phyloP scores from a whole-genome alignment of 2,113 vertebrate species.

The Malaclemys terrapin region DNA sequence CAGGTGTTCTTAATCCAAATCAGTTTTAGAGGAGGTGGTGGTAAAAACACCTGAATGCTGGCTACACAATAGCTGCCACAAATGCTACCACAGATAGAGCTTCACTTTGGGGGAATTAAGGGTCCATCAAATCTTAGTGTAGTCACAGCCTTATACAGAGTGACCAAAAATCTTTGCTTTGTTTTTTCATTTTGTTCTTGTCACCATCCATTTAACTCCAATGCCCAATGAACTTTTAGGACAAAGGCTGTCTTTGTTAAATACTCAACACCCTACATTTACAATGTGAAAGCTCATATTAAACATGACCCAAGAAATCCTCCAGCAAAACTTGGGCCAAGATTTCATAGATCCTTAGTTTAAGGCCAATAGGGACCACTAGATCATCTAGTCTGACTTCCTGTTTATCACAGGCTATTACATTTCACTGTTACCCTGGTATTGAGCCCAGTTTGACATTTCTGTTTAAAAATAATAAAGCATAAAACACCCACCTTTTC shows the following conservation, averaged over 20 bases:
- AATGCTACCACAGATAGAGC: neutral
- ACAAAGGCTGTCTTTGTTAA: neutral
- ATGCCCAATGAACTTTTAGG: neutral
- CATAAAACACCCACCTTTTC: neutral
- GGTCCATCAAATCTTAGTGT: neutral
- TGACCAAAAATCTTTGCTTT: neutral
- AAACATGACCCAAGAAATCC: neutral
- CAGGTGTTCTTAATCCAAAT: neutral
- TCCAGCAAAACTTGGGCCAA: neutral
- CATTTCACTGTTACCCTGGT: neutral
- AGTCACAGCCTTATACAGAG: neutral
- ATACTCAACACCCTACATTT: neutral
- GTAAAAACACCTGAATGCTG: neutral
- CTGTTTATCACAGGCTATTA: neutral
- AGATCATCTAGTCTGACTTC: neutral
- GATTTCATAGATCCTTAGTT: neutral
- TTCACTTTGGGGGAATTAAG: neutral
- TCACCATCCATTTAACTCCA: neutral
- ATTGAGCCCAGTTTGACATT: neutral
- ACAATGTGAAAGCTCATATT: neutral
- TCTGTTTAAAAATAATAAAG: neutral
- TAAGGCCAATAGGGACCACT: neutral
- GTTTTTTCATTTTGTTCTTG: neutral
- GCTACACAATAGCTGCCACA: neutral
- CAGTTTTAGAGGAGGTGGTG: neutral